Base-by-base conservation (phyloP, 2,888 invertebrate genomes). In the Parnassius apollo region DNA sequence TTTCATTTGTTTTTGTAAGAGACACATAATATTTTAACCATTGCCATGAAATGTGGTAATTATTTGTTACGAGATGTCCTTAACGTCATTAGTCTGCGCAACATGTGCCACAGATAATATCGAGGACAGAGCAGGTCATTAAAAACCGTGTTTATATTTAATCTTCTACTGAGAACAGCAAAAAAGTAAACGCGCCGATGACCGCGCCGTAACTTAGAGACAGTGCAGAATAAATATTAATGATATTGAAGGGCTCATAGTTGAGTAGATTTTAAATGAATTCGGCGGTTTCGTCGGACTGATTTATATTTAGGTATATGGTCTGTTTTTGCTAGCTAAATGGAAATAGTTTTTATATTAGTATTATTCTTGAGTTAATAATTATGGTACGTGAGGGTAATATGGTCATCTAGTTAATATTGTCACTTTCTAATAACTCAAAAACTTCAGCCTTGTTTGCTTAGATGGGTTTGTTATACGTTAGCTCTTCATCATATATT, bases 71-170 rank as follows among this genome's bases (percentile, higher is more conserved):
- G 62, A 65, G 64, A 71, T 77, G 80, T 79, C 78, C 76, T 80
- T 72, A 74, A 77, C 79, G 78, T 86, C 83, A 88, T 88, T 88
- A 86, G 84, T 73, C 77, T 79, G 74, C 80, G 69, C 77, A 85
- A 88, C 88, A 88, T 88, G 83, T 89, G 89, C 88, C 77, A 71
- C 77, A 73, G 89, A 88, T 89, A 82, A 72, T 72, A 88, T 89
- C 88, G 65, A 68, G 73, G 68, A 68, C 68, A 25, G 67, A 69
- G 65, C 69, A 61, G 76, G 74, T 74, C 75, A 85, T 86, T 83
- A 86, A 84, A 82, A 79, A 77, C 75, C 75, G 80, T 83, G 81
- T 88, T 86, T 85, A 83, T 83, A 69, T 68, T 69, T 52, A 56
- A 64, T 64, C 51, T 54, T 54, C 55, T 59, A 51, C 53, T 55